phyloP scores from a whole-genome alignment of 53 echinoderm and acorn worm genomes.

The Apostichopus leukothele region DNA sequence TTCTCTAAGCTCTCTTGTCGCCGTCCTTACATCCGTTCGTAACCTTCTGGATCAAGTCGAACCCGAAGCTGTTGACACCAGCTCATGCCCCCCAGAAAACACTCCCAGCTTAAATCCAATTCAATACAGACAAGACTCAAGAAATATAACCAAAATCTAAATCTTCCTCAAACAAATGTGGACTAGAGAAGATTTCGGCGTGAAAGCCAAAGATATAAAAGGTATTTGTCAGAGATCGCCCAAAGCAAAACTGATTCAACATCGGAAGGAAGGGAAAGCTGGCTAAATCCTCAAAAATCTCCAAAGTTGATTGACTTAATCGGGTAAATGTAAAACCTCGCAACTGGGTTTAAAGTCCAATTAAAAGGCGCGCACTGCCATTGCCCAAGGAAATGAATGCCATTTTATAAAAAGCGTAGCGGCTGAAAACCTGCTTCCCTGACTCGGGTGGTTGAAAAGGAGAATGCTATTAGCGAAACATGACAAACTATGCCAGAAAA shows the following conservation, averaged over 20 bases:
- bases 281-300: constrained; percentile 28
- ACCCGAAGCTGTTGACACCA: constrained; percentile 37
- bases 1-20: constrained; percentile 28
- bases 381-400: constrained; percentile 32
- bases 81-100: constrained; percentile 9
- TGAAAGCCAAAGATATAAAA: constrained; percentile 37
- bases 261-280: constrained; percentile 43
- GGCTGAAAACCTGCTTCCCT: background rate
- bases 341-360: constrained; percentile 47
- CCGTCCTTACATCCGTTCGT: constrained; percentile 5
- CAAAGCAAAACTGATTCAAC: constrained; percentile 35
- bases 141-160: constrained; percentile 14
- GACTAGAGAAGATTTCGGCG: constrained; percentile 29
- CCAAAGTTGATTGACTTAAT: constrained; percentile 48
- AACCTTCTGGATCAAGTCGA: constrained; percentile 46
- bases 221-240: constrained; percentile 29
- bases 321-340: constrained; percentile 42
- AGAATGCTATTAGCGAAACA: background rate
- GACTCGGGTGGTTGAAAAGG: background rate
- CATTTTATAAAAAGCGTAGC: constrained; percentile 13
- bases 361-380: constrained; percentile 25
- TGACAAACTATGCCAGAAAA: background rate
- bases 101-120: constrained; percentile 25
- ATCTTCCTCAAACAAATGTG: constrained; percentile 44
- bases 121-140: constrained; percentile 30